Evolutionary conservation across 1,140 invertebrate species (phyloP).

Genomic region (Pteromalus puparum): DNA sequence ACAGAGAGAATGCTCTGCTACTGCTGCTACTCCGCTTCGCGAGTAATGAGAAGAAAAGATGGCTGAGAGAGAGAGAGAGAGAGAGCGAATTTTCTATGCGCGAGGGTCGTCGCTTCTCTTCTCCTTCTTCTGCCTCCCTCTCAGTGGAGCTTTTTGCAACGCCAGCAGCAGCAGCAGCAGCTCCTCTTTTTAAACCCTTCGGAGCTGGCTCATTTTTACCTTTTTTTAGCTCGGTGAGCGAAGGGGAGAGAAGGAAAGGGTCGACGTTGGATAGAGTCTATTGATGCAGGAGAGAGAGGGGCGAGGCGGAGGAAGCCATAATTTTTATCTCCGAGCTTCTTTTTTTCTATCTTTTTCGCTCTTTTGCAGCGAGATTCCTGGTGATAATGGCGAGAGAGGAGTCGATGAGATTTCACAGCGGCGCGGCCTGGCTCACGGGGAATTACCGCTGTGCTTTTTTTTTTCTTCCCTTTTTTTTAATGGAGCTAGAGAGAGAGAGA

Average conservation of each 20-base stretch:
- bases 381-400: conserved; percentile 18
- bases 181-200: conserved; percentile 23
- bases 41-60: conserved; percentile 74
- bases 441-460: conserved; percentile 9
- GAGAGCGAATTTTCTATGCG: conserved; percentile 48
- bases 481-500: not conserved
- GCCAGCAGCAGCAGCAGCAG: conserved; percentile 13
- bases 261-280: not conserved
- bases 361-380: conserved; percentile 12
- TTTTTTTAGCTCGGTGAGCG: not conserved
- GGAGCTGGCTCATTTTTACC: conserved; percentile 18
- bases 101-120: conserved; percentile 27
- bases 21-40: conserved; percentile 46
- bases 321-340: conserved; percentile 34
- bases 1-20: conserved; percentile 9
- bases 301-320: not conserved
- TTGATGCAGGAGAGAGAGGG: not conserved
- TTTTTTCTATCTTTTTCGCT: not conserved
- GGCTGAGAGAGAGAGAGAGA: conserved; percentile 59
- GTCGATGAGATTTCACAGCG: not conserved
- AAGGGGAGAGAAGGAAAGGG: not conserved
- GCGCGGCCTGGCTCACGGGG: not conserved
- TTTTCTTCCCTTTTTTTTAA: not conserved
- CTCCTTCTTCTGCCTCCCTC: conserved; percentile 37
- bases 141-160: conserved; percentile 1